Conservation (phyloP, 1,140 invertebrate genomes). For the Drosophila kepulauana region DNA sequence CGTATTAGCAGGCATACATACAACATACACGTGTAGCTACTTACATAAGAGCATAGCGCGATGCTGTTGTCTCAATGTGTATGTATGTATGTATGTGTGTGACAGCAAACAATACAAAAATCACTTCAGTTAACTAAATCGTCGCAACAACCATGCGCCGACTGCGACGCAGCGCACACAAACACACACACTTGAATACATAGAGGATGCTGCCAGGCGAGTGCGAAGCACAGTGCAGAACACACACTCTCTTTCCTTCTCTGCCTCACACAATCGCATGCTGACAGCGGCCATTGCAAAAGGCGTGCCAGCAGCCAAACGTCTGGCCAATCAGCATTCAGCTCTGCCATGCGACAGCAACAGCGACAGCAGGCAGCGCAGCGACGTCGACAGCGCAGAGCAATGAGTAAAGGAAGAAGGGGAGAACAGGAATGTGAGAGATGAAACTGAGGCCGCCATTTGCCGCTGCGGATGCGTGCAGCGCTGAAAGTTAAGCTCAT, state of each 20-base stretch:
- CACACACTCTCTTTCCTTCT: conserved; percentile 16
- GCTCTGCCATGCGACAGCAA: conserved; percentile 16
- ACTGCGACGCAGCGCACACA: conserved; percentile 58
- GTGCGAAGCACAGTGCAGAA: conserved; percentile 5
- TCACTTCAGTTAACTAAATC: conserved; percentile 84
- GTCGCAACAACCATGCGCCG: conserved; percentile 80
- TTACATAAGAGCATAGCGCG: conserved; percentile 65
- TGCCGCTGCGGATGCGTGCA: conserved; percentile 39
- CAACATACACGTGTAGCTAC: conserved; percentile 70
- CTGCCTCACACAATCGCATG: conserved; percentile 1
- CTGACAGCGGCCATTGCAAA: conserved; percentile 69
- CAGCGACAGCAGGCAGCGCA: conserved; percentile 24
- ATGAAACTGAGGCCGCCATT: conserved; percentile 39
- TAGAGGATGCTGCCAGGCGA: conserved; percentile 32
- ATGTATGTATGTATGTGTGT: conserved; percentile 46
- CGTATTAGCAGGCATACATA: conserved; percentile 10
- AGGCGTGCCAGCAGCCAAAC: conserved; percentile 51
- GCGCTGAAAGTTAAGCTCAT: conserved; percentile 76
- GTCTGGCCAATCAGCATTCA: conserved; percentile 41
- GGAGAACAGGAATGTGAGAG: not conserved
- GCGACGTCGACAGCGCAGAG: conserved; percentile 27
- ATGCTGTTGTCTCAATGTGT: conserved; percentile 27
- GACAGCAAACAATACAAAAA: conserved; percentile 78
- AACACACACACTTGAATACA: not conserved
- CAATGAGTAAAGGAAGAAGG: not conserved